phyloP scores from a whole-genome alignment of 2,888 invertebrate genomes.

The Eilema griseolum region DNA sequence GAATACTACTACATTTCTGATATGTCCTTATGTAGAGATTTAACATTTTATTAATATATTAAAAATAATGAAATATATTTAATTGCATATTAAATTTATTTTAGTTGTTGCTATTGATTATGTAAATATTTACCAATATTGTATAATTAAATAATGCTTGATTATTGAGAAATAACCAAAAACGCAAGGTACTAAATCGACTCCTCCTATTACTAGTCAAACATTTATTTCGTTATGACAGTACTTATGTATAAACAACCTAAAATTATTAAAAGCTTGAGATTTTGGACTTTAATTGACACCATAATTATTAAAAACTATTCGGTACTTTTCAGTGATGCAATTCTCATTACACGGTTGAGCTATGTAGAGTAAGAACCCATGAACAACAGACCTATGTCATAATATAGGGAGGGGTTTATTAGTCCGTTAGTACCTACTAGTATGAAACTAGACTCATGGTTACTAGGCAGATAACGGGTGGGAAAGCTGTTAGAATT shows the following conservation, averaged over 20 bases:
- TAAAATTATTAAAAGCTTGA: neutral
- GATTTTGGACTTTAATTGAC: neutral
- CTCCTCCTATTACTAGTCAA: neutral
- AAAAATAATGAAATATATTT: slow-evolving; percentile 8
- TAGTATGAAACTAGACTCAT: too few species aligned
- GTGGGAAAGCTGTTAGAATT: too few species aligned
- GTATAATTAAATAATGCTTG: slow-evolving; percentile 27
- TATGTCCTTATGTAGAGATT: slow-evolving; percentile 29
- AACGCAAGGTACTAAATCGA: neutral
- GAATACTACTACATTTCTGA: slow-evolving; percentile 16
- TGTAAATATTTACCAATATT: slow-evolving; percentile 16
- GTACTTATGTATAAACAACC: neutral
- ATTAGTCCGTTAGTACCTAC: too few species aligned
- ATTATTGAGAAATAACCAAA: slow-evolving; percentile 15
- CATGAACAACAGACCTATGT: neutral
- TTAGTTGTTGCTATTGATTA: slow-evolving; percentile 25
- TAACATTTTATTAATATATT: slow-evolving; percentile 15
- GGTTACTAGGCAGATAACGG: too few species aligned
- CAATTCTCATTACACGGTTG: neutral
- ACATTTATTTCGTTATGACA: neutral
- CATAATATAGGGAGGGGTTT: neutral
- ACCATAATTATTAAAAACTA: neutral
- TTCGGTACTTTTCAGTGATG: neutral
- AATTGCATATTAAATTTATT: slow-evolving; percentile 16
- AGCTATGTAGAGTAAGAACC: neutral